Evolutionary conservation across 2,888 invertebrate species (phyloP).

Genomic region (Antitype chi): DNA sequence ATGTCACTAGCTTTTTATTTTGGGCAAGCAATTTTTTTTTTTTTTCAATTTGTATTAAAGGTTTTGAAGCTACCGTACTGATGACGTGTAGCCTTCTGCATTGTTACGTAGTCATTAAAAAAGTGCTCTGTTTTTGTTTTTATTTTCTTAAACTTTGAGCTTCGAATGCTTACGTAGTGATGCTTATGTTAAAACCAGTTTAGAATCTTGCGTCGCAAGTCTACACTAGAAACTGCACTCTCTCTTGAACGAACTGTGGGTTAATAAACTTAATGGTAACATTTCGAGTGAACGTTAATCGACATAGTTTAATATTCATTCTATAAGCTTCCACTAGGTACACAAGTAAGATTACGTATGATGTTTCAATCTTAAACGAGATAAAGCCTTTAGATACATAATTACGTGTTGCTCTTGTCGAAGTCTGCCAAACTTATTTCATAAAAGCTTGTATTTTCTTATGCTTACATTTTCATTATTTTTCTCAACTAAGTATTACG

Average conservation of each 20-base stretch:
- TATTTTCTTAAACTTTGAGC: constrained; percentile 6
- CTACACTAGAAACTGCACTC: constrained; percentile 71
- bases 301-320: constrained; percentile 28
- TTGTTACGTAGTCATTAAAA: constrained; percentile 6
- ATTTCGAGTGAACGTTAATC: constrained; percentile 40
- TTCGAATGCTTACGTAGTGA: constrained; percentile 35
- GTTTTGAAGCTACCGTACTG: neutral
- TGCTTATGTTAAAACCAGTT: constrained; percentile 67
- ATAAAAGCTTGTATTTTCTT: constrained; percentile 3
- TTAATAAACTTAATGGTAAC: constrained; percentile 65
- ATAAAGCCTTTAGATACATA: no score
- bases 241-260: constrained; percentile 64
- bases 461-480: constrained; percentile 16
- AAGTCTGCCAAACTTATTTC: neutral
- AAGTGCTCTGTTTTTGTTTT: neutral
- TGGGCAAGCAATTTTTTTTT: neutral
- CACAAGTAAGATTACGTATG: constrained; percentile 13
- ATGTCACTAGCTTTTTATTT: constrained; percentile 2
- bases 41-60: neutral
- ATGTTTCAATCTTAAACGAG: neutral
- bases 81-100: neutral
- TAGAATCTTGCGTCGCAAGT: constrained; percentile 63
- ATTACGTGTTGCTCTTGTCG: neutral
- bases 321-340: neutral
- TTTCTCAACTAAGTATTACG: constrained; percentile 24